These are phyloP conservation scores for Acromyrmex echinatior DNA, from an alignment of 1,140 invertebrate species.

Conservation along the genomic window DNA sequence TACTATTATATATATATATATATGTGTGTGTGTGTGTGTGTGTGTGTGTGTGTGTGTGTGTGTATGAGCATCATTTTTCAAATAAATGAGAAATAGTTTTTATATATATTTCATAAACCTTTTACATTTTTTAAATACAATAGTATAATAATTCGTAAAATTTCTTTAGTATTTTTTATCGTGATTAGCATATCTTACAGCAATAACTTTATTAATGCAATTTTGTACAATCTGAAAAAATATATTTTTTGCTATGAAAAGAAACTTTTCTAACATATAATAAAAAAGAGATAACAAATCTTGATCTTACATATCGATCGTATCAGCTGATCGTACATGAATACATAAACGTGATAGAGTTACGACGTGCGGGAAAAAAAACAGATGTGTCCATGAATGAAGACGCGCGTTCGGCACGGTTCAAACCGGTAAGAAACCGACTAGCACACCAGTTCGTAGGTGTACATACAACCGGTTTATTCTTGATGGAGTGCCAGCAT, in stretches of 20 bases:
- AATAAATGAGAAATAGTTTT: neutral
- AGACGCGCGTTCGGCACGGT: neutral
- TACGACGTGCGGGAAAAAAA: neutral
- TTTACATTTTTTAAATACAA: too few species aligned
- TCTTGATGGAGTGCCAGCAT: neutral
- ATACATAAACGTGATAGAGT: neutral
- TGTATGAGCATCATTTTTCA: neutral
- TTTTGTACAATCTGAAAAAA: neutral
- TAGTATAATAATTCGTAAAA: too few species aligned
- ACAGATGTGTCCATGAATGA: conserved; percentile 56
- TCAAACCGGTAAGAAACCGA: neutral
- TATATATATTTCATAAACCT: too few species aligned
- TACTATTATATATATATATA: too few species aligned
- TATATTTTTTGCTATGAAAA: neutral
- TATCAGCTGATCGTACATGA: conserved; percentile 54
- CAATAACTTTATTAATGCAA: neutral
- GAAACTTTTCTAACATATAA: neutral
- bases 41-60: too few species aligned
- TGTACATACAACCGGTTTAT: conserved; percentile 52
- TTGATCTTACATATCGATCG: neutral
- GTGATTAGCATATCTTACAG: neutral
- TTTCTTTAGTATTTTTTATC: too few species aligned
- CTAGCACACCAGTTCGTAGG: neutral
- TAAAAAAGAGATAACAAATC: neutral
- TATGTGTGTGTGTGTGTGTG: too few species aligned